Evolutionary conservation across 2,888 invertebrate genomes (phyloP).

Genomic region (Acrobeloides nanus): DNA sequence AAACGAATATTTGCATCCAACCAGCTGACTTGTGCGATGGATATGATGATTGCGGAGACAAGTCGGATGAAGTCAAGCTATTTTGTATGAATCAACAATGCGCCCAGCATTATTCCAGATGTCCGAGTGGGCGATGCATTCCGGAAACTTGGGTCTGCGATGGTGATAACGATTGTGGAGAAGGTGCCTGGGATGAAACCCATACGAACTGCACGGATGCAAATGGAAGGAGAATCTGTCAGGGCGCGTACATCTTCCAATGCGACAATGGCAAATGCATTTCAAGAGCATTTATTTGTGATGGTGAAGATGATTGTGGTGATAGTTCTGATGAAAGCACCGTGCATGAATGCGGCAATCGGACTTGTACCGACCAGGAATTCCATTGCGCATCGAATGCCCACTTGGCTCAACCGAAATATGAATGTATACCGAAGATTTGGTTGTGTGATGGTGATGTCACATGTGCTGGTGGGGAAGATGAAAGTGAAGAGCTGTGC

Average conservation of each 20-base stretch:
- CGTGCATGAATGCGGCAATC: slow-evolving; percentile 61
- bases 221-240: slow-evolving; percentile 38
- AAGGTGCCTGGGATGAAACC: slow-evolving; percentile 68
- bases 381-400: slow-evolving; percentile 57
- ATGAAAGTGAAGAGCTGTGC: slow-evolving; percentile 63
- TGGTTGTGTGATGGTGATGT: slow-evolving; percentile 96
- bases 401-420: slow-evolving; percentile 59
- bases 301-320: slow-evolving; percentile 51
- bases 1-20: slow-evolving; percentile 83
- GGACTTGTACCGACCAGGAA: slow-evolving; percentile 71
- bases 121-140: slow-evolving; percentile 75
- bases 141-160: slow-evolving; percentile 88
- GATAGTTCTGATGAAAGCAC: slow-evolving; percentile 44
- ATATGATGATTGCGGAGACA: slow-evolving; percentile 88
- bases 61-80: slow-evolving; percentile 63
- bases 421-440: slow-evolving; percentile 68
- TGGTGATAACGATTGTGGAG: slow-evolving; percentile 88
- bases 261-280: slow-evolving; percentile 56
- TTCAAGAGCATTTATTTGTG: slow-evolving; percentile 50
- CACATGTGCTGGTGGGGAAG: slow-evolving; percentile 67
- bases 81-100: slow-evolving; percentile 61
- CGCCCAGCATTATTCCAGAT: slow-evolving; percentile 49
- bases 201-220: slow-evolving; percentile 51
- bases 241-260: slow-evolving; percentile 51
- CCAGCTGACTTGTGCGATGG: slow-evolving; percentile 67